phyloP scores from a whole-genome alignment of 1,140 invertebrate genomes.

The Drosophila ogumai region DNA sequence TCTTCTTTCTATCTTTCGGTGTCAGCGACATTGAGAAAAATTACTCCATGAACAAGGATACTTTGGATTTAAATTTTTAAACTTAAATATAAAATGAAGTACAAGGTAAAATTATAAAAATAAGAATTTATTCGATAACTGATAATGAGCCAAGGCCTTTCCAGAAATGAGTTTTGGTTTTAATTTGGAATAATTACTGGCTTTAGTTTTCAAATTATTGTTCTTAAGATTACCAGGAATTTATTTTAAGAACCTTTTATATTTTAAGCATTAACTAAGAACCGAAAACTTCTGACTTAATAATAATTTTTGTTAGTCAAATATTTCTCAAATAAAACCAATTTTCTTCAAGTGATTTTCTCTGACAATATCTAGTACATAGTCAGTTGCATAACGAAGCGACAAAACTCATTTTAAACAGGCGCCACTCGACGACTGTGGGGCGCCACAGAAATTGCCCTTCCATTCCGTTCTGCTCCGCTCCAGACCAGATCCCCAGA shows the following conservation, averaged over 20 bases:
- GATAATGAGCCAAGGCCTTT: too few relatives aligned
- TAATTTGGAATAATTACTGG: too few relatives aligned
- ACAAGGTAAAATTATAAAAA: neutral
- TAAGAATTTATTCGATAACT: too few relatives aligned
- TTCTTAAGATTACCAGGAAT: too few relatives aligned
- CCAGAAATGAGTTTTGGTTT: too few relatives aligned
- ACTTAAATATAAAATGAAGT: neutral
- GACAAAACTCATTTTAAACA: constrained; percentile 62
- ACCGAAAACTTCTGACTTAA: too few relatives aligned
- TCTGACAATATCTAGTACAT: constrained; percentile 16
- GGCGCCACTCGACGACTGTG: constrained; percentile 54
- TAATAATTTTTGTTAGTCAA: too few relatives aligned
- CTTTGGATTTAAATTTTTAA: neutral
- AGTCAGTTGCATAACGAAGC: constrained; percentile 62
- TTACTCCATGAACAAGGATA: neutral
- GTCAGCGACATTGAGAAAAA: constrained; percentile 15
- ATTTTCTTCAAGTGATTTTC: neutral
- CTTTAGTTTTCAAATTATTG: too few relatives aligned
- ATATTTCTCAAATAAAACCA: too few relatives aligned
- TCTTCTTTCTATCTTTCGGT: constrained; percentile 10
- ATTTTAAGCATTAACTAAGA: too few relatives aligned
- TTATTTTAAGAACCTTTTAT: too few relatives aligned
- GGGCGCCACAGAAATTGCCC: constrained; percentile 57
- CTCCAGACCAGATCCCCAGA: constrained; percentile 15
- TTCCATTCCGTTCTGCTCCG: constrained; percentile 23